These are phyloP conservation scores for Scaptomyza reducta DNA, from an alignment of 2,888 invertebrate genomes.

Conservation along the genomic window DNA sequence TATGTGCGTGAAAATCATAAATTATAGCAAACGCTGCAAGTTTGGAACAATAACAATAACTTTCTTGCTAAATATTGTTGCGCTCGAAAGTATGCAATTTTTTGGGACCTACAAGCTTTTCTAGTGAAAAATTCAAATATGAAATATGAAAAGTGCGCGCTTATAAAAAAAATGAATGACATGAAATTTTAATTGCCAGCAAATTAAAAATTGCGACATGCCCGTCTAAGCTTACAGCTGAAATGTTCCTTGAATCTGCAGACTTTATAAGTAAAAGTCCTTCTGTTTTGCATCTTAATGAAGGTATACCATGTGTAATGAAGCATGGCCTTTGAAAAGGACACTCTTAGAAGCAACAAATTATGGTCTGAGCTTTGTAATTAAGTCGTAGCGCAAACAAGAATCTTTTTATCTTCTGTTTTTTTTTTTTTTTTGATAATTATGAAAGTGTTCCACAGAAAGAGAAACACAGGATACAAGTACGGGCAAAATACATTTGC, in stretches of 20 bases:
- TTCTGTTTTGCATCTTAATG: constrained; percentile 1
- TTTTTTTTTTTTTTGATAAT: constrained; percentile 30
- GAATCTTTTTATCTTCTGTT: no score
- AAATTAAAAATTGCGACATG: background rate
- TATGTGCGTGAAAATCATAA: constrained; percentile 52
- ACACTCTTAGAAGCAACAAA: constrained; percentile 24
- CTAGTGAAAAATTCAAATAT: background rate
- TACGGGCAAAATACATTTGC: constrained; percentile 43
- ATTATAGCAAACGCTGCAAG: constrained; percentile 23
- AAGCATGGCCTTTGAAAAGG: background rate
- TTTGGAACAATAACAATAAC: background rate
- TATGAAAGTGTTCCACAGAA: constrained; percentile 30
- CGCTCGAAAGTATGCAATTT: constrained; percentile 40
- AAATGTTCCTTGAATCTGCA: no score
- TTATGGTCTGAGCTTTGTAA: constrained; percentile 51
- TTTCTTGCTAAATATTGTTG: constrained; percentile 3
- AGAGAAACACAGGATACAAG: constrained; percentile 19
- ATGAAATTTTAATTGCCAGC: background rate
- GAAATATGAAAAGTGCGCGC: background rate
- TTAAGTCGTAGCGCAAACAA: constrained; percentile 31
- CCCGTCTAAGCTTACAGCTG: background rate
- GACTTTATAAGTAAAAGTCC: constrained; percentile 1
- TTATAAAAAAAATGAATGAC: background rate
- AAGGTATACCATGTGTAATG: background rate
- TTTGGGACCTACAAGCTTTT: background rate